Conservation (phyloP, 1,140 invertebrate genomes). For the Zeugodacus cucurbitae region DNA sequence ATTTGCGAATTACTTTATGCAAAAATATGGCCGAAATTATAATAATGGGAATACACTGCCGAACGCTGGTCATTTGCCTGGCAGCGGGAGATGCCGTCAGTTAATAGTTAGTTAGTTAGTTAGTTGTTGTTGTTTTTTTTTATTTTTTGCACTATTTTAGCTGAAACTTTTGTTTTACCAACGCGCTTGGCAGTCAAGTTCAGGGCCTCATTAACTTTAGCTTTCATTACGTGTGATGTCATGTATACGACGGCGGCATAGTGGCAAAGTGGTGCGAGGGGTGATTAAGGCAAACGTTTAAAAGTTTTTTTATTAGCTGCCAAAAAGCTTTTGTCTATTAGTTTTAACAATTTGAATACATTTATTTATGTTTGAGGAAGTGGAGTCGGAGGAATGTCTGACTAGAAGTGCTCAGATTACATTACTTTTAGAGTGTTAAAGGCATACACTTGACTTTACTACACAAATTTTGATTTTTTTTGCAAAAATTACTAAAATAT, state of each 20-base stretch:
- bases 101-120: too few species aligned
- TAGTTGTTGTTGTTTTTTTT: background rate
- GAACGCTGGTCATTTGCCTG: background rate
- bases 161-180: background rate
- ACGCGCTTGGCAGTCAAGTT: background rate
- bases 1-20: background rate
- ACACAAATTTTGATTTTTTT: too few species aligned
- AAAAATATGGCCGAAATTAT: background rate
- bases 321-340: background rate
- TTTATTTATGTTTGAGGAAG: background rate
- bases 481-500: too few species aligned
- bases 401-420: too few species aligned
- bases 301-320: background rate
- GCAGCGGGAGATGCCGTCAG: background rate
- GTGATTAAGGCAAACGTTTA: background rate
- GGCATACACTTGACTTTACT: too few species aligned
- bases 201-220: background rate
- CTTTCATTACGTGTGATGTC: background rate
- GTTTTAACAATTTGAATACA: background rate
- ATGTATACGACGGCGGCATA: rapidly evolving
- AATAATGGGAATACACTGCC: background rate
- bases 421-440: too few species aligned
- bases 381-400: too few species aligned
- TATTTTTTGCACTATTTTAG: background rate
- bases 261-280: too few species aligned